Conservation (phyloP, 2,797 vertebrate species). For the Pelodytes ibericus region DNA sequence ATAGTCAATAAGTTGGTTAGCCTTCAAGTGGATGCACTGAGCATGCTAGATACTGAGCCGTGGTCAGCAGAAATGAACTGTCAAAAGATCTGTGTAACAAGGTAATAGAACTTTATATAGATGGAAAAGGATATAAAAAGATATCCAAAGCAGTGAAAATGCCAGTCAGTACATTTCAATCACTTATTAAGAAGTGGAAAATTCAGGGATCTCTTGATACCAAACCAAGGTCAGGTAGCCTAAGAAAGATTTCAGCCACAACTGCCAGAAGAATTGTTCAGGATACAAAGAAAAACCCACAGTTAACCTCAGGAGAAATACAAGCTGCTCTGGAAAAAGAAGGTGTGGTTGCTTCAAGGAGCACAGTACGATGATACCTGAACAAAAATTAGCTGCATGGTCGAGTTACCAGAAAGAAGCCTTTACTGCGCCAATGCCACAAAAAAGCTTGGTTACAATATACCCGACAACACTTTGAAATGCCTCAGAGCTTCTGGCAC, state of each 20-base stretch:
- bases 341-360: conserved; percentile 5
- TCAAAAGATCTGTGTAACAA: not conserved
- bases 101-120: not conserved
- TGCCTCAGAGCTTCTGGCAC: not conserved
- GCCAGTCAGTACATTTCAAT: conserved; percentile 2
- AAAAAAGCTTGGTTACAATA: not conserved
- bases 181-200: not conserved
- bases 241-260: not conserved
- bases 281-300: not conserved
- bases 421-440: not conserved
- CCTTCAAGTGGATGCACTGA: not conserved
- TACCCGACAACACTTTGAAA: not conserved
- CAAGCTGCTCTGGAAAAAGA: not conserved
- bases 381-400: conserved; percentile 2
- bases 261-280: not conserved
- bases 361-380: not conserved
- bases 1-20: not conserved
- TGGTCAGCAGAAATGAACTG: not conserved
- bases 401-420: not conserved
- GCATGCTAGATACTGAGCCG: not conserved
- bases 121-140: not conserved
- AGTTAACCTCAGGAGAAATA: not conserved
- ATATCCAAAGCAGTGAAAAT: conserved; percentile 11
- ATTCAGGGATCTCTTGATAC: not conserved
- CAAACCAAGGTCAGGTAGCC: not conserved